phyloP scores from a whole-genome alignment of 37 sponge, comb jelly and placozoan species.

The Halichondria panicea region DNA sequence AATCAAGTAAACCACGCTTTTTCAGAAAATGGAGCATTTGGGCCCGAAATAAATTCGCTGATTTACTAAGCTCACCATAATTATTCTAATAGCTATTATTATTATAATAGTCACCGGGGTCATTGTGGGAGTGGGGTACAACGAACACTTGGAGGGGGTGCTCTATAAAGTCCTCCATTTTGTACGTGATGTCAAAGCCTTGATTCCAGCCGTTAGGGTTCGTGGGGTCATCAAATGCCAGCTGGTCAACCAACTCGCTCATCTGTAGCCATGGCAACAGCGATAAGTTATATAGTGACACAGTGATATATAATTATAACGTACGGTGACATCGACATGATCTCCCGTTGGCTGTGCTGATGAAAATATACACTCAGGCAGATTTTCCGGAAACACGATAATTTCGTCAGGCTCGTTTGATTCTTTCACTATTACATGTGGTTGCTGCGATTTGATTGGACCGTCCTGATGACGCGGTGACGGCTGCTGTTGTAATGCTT shows the following conservation, averaged over 20 bases:
- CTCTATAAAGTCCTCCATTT: conserved; percentile 11
- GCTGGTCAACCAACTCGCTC: conserved; percentile 49
- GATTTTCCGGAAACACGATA: background rate
- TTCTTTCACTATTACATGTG: no score
- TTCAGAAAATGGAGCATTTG: background rate
- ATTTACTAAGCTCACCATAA: no score
- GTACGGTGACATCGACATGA: conserved; percentile 21
- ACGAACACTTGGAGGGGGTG: conserved; percentile 83
- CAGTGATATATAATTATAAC: background rate
- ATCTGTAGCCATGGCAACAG: conserved; percentile 59
- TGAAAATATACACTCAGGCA: conserved; percentile 13
- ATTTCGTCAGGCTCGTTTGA: no score
- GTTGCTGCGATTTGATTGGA: no score
- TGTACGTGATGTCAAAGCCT: conserved; percentile 80
- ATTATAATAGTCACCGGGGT: conserved; percentile 68
- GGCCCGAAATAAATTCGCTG: background rate
- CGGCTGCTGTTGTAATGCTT: no score
- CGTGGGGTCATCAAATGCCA: conserved; percentile 86
- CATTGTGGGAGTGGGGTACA: conserved; percentile 94
- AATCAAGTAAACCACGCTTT: conserved; percentile 1
- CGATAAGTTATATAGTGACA: no score
- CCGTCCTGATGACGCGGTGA: no score
- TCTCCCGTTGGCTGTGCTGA: conserved; percentile 1
- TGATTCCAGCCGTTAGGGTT: conserved; percentile 91
- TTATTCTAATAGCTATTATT: background rate